Conservation (phyloP, 2,888 invertebrate species). For the Endomychus coccineus region DNA sequence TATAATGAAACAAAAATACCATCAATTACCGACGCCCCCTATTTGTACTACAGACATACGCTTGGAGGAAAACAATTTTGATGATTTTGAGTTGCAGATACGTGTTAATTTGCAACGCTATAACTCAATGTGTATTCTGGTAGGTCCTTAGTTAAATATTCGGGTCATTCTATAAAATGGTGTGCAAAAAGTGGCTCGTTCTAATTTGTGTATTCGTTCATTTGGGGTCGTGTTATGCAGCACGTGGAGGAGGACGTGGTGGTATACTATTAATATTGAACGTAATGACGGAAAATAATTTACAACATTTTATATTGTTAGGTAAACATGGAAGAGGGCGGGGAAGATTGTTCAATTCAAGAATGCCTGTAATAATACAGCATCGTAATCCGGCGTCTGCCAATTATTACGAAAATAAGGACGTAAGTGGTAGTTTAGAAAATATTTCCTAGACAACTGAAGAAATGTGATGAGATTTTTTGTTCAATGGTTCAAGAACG, state of each 20-base stretch:
- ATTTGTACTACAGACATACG: no score
- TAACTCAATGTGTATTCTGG: no score
- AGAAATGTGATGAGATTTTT: no score
- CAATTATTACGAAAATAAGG: constrained; percentile 57
- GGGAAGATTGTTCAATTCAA: constrained; percentile 45
- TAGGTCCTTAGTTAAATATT: constrained; percentile 9
- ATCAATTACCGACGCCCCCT: no score
- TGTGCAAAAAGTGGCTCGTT: constrained; percentile 18
- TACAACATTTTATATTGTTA: constrained; percentile 17
- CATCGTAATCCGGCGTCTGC: constrained; percentile 51
- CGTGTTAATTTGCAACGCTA: no score
- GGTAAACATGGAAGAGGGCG: constrained; percentile 38
- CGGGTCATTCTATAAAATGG: constrained; percentile 19
- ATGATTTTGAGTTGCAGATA: no score
- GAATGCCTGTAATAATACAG: constrained; percentile 51
- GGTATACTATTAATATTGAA: no score
- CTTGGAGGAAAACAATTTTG: no score
- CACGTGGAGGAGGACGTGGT: constrained; percentile 28
- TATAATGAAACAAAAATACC: no score
- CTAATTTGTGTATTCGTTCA: constrained; percentile 8
- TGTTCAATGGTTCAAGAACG: no score
- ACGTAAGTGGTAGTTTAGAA: constrained; percentile 47
- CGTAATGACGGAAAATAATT: no score
- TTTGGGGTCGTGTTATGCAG: constrained; percentile 16
- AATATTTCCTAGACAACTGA: no score